Evolutionary conservation across 2,888 invertebrate species (phyloP).

Genomic region (Rotaria socialis): DNA sequence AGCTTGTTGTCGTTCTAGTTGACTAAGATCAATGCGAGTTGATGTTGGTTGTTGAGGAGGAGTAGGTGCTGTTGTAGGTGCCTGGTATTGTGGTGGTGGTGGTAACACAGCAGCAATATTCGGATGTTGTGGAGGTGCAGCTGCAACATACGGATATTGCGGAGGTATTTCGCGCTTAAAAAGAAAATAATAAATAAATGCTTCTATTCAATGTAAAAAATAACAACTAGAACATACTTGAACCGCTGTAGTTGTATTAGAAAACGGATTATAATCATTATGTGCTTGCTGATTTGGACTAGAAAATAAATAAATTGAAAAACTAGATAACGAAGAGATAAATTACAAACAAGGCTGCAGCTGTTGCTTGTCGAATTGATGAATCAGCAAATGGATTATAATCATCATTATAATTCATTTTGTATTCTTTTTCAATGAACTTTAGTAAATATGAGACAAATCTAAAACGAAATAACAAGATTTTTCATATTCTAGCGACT

Average conservation of each 20-base stretch:
- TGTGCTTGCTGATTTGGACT: conserved; percentile 68
- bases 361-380: neutral
- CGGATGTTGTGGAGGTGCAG: neutral
- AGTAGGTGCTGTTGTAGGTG: neutral
- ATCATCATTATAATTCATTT: neutral
- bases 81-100: neutral
- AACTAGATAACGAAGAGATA: neutral
- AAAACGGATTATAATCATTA: conserved; percentile 93
- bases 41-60: neutral
- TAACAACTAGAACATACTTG: conserved; percentile 48
- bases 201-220: neutral
- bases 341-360: neutral
- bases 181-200: neutral
- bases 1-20: conserved; percentile 56
- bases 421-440: neutral
- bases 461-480: too few species aligned
- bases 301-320: neutral
- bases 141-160: too few species aligned
- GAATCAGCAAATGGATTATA: conserved; percentile 4
- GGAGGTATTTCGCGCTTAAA: too few species aligned
- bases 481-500: neutral
- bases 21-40: conserved; percentile 35
- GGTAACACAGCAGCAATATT: neutral
- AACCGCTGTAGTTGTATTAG: conserved; percentile 54
- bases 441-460: neutral